phyloP scores from a whole-genome alignment of 2,797 vertebrate genomes.

The Erithacus rubecula region DNA sequence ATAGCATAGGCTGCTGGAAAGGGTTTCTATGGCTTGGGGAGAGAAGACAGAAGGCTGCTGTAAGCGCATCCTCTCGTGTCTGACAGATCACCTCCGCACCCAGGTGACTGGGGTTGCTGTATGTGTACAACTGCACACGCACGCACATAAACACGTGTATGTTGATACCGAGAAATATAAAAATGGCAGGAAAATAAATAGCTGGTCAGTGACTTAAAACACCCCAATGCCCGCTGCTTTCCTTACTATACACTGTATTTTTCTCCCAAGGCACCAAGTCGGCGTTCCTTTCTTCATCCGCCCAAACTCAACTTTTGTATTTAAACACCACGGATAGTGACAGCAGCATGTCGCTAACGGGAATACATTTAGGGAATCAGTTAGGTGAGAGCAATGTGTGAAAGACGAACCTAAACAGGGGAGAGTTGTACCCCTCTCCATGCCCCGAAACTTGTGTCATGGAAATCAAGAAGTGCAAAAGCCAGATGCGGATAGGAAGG shows the following conservation, averaged over 20 bases:
- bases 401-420: not conserved
- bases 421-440: not conserved
- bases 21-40: not conserved
- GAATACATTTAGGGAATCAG: not conserved
- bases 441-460: not conserved
- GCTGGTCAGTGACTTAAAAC: not conserved
- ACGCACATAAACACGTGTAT: fast-evolving
- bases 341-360: not conserved
- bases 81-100: not conserved
- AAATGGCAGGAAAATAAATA: not conserved
- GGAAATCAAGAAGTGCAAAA: not conserved
- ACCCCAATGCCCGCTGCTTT: not conserved
- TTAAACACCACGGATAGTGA: not conserved
- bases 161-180: not conserved
- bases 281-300: not conserved
- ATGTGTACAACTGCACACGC: not conserved
- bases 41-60: not conserved
- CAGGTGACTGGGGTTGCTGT: not conserved
- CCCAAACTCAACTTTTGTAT: not conserved
- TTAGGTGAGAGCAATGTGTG: not conserved
- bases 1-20: not conserved
- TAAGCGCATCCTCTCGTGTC: not conserved
- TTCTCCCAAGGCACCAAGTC: not conserved
- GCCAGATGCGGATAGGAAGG: not conserved
- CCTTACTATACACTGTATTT: not conserved